A percentile compares a stretch with the other conserved stretches of the same genome.
phyloP scores from a whole-genome alignment of 2,797 vertebrate species.

The Enteromius fasciolatus region DNA sequence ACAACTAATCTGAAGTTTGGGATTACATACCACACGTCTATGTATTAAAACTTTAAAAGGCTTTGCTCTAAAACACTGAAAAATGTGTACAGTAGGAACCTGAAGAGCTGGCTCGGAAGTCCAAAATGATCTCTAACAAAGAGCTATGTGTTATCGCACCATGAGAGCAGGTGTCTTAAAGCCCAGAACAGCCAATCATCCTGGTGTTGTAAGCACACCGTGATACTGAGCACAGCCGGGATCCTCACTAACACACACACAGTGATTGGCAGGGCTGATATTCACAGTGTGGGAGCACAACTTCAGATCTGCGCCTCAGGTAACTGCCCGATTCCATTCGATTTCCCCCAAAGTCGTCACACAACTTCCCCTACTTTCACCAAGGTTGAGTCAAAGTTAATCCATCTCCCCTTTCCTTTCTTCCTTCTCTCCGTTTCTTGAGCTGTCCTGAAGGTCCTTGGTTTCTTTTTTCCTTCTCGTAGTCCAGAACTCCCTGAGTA shows the following conservation, averaged over 20 bases:
- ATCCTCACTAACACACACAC: conserved; percentile 50
- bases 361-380: conserved; percentile 14
- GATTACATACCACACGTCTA: background rate
- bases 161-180: conserved; percentile 17
- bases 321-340: conserved; percentile 41
- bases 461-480: conserved; percentile 55
- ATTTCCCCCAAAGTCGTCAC: conserved; percentile 27
- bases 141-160: conserved; percentile 25
- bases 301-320: conserved; percentile 37
- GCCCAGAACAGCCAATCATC: conserved; percentile 27
- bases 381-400: conserved; percentile 46
- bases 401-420: conserved; percentile 59
- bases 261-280: conserved; percentile 52
- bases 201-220: conserved; percentile 9
- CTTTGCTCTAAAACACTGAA: background rate
- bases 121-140: conserved; percentile 6
- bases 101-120: background rate
- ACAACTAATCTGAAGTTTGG: background rate
- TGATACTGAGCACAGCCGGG: conserved; percentile 40
- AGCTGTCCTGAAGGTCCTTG: conserved; percentile 49
- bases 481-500: conserved; percentile 51
- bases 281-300: conserved; percentile 42
- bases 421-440: conserved; percentile 51
- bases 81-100: background rate
- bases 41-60: conserved; percentile 14